Percentiles rank a stretch among this genome's conserved stretches.
Conservation (phyloP, 2,888 invertebrate species). For the Drepanosiphum platanoidis region DNA sequence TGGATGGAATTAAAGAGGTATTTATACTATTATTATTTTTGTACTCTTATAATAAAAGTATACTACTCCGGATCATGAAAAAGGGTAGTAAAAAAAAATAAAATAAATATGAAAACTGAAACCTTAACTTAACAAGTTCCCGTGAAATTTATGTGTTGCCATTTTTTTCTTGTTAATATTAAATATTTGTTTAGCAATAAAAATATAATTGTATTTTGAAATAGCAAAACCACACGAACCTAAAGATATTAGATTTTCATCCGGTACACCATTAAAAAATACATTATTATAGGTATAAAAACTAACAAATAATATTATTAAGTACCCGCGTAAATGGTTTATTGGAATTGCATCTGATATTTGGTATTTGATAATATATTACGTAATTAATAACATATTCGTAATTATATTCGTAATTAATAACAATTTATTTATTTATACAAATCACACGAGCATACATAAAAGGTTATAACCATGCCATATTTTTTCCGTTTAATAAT, state of each 20-base stretch:
- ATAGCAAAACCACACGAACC: neutral
- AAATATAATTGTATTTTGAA: constrained; percentile 4
- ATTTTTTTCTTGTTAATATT: neutral
- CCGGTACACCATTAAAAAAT: neutral
- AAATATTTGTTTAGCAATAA: constrained; percentile 1
- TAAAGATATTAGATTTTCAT: constrained; percentile 8
- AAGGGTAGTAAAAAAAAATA: neutral
- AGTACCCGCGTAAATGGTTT: neutral
- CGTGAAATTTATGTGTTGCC: neutral
- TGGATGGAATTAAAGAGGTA: neutral
- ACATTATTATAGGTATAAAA: neutral
- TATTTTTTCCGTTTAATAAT: no score
- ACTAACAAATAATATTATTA: neutral
- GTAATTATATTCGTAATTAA: no score
- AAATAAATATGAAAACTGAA: neutral
- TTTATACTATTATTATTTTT: neutral
- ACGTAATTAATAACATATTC: no score
- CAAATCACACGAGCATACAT: no score
- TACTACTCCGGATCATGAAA: neutral
- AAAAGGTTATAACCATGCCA: no score
- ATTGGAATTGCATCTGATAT: neutral
- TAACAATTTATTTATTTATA: no score
- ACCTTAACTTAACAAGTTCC: neutral
- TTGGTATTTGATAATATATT: no score
- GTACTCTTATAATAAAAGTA: constrained; percentile 7